Base-by-base conservation (phyloP, 2,888 invertebrate species). In the Strigamia transsilvanica region DNA sequence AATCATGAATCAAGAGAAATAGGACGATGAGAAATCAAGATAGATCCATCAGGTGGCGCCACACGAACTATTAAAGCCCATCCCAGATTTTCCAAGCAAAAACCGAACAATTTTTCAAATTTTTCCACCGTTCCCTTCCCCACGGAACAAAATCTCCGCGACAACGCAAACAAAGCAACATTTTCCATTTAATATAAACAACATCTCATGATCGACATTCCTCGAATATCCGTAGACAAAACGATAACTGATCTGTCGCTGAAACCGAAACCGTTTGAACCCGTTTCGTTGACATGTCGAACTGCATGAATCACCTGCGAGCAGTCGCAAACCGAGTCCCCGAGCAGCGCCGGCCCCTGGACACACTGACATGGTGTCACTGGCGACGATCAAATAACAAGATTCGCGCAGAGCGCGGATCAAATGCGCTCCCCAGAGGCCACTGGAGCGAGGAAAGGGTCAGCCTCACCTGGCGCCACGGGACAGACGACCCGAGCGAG, bases 371-470 rank as follows among this genome's bases (percentile, higher is more conserved):
- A 56, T 18, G 56, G 21, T 73, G 32, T 32, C 73, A 32, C 61
- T 7, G 32, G 32, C 23, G 18, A n/a, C 73, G 73, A 73, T 73
- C 73, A 13, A 73, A 73, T 73, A n/a, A 73, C 73, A 73, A 15
- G 27, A 27, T 27, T 3, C 27, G 27, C 27, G 27, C 27, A 27
- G n/a, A n/a, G 27, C 56, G 4, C n/a, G 32, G 66, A 73, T 73
- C 73, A 73, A 73, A 73, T 73, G 73, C 10, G 61, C 21, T 66
- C 61, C 61, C 61, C 12, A 66, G 73, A 73, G 73, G 73, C 73
- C 73, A 73, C 27, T 73, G 73, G 73, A 73, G 73, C 73, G 73
- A 27, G 73, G 32, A 73, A 73, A 32, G 73, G 73, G 73, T 73
- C 73, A 73, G 27, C 73, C 73, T 73, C 73, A 73, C 73, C 73